phyloP scores from a whole-genome alignment of 2,797 vertebrate species.

The Alcedo quadribrachys region DNA sequence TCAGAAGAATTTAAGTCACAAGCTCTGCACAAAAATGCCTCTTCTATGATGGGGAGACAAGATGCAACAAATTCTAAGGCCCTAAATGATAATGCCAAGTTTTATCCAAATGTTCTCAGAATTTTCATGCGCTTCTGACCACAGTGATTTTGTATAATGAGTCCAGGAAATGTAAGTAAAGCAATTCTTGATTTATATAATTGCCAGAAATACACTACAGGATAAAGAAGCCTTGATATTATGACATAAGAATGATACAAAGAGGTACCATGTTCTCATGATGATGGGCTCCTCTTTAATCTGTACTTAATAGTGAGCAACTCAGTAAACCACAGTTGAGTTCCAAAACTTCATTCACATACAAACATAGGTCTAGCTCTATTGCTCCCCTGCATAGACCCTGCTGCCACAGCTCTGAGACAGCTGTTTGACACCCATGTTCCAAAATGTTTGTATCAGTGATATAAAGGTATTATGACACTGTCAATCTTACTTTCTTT shows the following conservation, averaged over 20 bases:
- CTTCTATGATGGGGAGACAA: not conserved
- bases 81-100: not conserved
- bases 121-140: not conserved
- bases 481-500: not conserved
- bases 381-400: rapidly evolving
- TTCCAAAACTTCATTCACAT: not conserved
- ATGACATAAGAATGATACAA: not conserved
- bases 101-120: not conserved
- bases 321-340: not conserved
- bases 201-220: not conserved
- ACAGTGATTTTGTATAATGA: not conserved
- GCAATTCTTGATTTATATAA: not conserved
- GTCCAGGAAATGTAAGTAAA: not conserved
- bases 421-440: not conserved
- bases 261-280: not conserved
- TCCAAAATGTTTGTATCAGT: not conserved
- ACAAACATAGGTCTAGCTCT: not conserved
- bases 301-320: not conserved
- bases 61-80: not conserved
- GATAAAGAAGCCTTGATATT: not conserved
- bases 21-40: not conserved
- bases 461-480: not conserved
- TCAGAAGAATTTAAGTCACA: not conserved
- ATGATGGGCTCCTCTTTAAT: not conserved
- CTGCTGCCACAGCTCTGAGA: not conserved